phyloP scores from a whole-genome alignment of 2,113 vertebrate genomes.

The Mus spicilegus region DNA sequence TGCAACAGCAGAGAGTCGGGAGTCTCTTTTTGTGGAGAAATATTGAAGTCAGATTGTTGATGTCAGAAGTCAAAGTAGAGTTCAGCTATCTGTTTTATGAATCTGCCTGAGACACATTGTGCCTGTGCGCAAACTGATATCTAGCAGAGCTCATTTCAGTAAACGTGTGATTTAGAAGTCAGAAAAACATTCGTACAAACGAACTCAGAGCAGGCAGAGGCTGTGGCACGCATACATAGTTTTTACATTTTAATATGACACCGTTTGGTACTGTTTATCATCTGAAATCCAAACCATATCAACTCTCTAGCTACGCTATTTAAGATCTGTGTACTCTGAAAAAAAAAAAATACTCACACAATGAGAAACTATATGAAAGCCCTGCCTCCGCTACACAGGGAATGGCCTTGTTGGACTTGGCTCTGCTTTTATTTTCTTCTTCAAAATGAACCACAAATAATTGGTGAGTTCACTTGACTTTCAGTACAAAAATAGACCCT shows the following conservation, averaged over 20 bases:
- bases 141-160: slow-evolving; percentile 89
- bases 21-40: slow-evolving; percentile 88
- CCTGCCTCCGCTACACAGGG: slow-evolving; percentile 54
- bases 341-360: slow-evolving; percentile 59
- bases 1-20: slow-evolving; percentile 86
- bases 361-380: slow-evolving; percentile 72
- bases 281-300: slow-evolving; percentile 82
- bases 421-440: slow-evolving; percentile 72
- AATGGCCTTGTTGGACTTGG: slow-evolving; percentile 65
- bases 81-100: slow-evolving; percentile 91
- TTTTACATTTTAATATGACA: slow-evolving; percentile 87
- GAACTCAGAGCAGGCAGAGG: slow-evolving; percentile 88
- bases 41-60: slow-evolving; percentile 92
- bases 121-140: slow-evolving; percentile 89
- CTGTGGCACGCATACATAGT: slow-evolving; percentile 86
- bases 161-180: slow-evolving; percentile 91
- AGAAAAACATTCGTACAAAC: slow-evolving; percentile 88
- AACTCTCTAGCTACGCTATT: slow-evolving; percentile 71
- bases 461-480: slow-evolving; percentile 59
- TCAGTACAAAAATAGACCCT: slow-evolving; percentile 67
- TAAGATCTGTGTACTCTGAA: slow-evolving; percentile 73
- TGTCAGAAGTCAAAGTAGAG: slow-evolving; percentile 91
- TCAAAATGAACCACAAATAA: slow-evolving; percentile 55
- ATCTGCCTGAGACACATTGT: slow-evolving; percentile 91
- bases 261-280: slow-evolving; percentile 86